phyloP scores from a whole-genome alignment of 2,113 vertebrate species.

The Triplophysa rosa region DNA sequence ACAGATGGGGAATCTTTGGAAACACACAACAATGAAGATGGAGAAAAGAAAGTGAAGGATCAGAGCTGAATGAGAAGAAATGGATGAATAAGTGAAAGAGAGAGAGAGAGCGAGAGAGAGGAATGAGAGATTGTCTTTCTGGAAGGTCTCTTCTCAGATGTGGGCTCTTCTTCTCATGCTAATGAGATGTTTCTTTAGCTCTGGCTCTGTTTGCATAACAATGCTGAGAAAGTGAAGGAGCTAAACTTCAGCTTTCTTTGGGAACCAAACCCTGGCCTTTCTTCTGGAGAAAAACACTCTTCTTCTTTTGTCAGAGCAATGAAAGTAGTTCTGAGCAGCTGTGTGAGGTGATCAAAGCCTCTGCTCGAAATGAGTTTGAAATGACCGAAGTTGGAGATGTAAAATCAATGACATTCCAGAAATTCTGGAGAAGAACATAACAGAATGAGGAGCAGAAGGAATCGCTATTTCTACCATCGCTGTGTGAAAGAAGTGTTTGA shows the following conservation, averaged over 20 bases:
- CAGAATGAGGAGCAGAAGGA: conserved; percentile 23
- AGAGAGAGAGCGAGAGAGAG: conserved; percentile 68
- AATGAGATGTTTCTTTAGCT: conserved; percentile 75
- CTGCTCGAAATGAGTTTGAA: conserved; percentile 75
- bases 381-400: conserved; percentile 66
- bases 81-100: conserved; percentile 65
- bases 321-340: conserved; percentile 71
- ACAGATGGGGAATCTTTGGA: conserved; percentile 57
- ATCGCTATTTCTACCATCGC: conserved; percentile 39
- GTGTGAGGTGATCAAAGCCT: conserved; percentile 76
- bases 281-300: conserved; percentile 74
- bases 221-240: conserved; percentile 79
- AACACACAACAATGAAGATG: conserved; percentile 63
- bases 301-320: conserved; percentile 70
- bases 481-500: not conserved
- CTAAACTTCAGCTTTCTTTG: conserved; percentile 80
- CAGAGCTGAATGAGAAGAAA: conserved; percentile 70
- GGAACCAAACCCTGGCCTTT: conserved; percentile 76
- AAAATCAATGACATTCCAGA: conserved; percentile 52
- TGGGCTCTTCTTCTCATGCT: conserved; percentile 83
- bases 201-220: conserved; percentile 79
- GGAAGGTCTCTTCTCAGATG: conserved; percentile 78
- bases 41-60: conserved; percentile 63
- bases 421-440: conserved; percentile 29
- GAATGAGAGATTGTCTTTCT: conserved; percentile 77